These are phyloP conservation scores for Sebastes trivittatus DNA, from an alignment of 2,797 vertebrate species.

Conservation along the genomic window DNA sequence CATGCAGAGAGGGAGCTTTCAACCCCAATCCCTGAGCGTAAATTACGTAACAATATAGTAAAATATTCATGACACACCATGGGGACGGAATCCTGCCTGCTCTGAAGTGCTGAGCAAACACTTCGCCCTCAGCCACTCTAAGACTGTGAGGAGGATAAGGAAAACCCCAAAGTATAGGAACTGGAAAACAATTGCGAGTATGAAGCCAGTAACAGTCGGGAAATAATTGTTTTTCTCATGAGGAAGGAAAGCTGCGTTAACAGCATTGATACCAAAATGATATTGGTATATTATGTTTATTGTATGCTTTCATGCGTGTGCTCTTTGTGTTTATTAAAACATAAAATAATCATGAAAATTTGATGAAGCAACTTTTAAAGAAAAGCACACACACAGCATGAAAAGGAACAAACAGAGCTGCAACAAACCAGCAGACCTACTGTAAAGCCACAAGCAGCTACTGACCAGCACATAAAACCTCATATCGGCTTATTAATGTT, in stretches of 20 bases:
- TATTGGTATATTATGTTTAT: neutral
- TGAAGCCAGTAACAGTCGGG: slow-evolving; percentile 6
- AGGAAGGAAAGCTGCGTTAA: slow-evolving; percentile 10
- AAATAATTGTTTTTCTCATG: slow-evolving; percentile 6
- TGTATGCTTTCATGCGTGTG: neutral
- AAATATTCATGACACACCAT: slow-evolving; percentile 79
- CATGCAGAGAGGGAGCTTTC: slow-evolving; percentile 66
- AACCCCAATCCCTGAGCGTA: slow-evolving; percentile 61
- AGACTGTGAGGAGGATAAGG: slow-evolving; percentile 49
- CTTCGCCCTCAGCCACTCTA: slow-evolving; percentile 59
- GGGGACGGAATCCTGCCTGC: slow-evolving; percentile 67
- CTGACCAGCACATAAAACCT: neutral
- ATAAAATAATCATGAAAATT: slow-evolving; percentile 25
- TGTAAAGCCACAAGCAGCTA: neutral
- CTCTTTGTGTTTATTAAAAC: slow-evolving; percentile 6
- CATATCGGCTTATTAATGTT: neutral
- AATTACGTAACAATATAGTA: slow-evolving; percentile 75
- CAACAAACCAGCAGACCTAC: neutral
- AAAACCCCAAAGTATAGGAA: slow-evolving; percentile 38
- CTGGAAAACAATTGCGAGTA: slow-evolving; percentile 43
- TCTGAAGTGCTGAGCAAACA: slow-evolving; percentile 79
- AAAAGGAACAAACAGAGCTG: neutral
- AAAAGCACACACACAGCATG: neutral
- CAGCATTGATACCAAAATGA: neutral
- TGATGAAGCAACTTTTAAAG: neutral